Conservation (phyloP, 2,797 vertebrate species). For the Jordanella pulchra region DNA sequence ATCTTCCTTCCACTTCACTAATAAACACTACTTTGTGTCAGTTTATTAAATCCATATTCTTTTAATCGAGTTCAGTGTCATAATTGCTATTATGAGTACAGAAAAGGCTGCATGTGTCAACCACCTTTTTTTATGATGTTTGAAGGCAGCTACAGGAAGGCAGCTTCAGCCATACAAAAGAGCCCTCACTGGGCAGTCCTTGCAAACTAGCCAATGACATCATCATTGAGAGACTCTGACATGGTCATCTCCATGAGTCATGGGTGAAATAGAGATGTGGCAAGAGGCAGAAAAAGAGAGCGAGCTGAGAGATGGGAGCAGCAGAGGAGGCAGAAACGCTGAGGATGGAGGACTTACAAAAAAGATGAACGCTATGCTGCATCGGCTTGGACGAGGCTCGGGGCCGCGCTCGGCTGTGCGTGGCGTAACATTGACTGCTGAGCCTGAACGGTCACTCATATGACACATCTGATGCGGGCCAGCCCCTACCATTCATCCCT, state of each 20-base stretch:
- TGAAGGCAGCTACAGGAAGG: conserved; percentile 58
- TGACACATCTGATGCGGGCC: conserved; percentile 83
- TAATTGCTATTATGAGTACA: conserved; percentile 56
- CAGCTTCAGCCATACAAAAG: conserved; percentile 60
- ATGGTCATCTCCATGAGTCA: conserved; percentile 69
- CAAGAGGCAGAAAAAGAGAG: conserved; percentile 47
- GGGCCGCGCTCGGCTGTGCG: conserved; percentile 49
- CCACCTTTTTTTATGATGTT: conserved; percentile 19
- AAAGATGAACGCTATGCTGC: conserved; percentile 35
- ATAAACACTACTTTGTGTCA: not conserved
- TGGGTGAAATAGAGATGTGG: conserved; percentile 69
- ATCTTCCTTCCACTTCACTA: not conserved
- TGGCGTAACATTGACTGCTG: conserved; percentile 66
- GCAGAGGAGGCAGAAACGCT: conserved; percentile 32
- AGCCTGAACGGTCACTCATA: conserved; percentile 78
- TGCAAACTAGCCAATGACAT: conserved; percentile 71
- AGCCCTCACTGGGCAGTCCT: conserved; percentile 64
- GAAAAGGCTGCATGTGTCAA: conserved; percentile 12
- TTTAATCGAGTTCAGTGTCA: conserved; percentile 49
- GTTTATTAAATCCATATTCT: not conserved
- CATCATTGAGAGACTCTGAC: conserved; percentile 75
- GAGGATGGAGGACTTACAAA: conserved; percentile 55
- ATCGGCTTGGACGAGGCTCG: conserved; percentile 31
- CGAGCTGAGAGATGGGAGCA: conserved; percentile 27
- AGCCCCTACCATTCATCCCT: conserved; percentile 81